A percentile compares a stretch with the other conserved stretches of the same genome.
Evolutionary conservation across 2,888 invertebrate species (phyloP).

Genomic region (Temnothorax unifasciatus): DNA sequence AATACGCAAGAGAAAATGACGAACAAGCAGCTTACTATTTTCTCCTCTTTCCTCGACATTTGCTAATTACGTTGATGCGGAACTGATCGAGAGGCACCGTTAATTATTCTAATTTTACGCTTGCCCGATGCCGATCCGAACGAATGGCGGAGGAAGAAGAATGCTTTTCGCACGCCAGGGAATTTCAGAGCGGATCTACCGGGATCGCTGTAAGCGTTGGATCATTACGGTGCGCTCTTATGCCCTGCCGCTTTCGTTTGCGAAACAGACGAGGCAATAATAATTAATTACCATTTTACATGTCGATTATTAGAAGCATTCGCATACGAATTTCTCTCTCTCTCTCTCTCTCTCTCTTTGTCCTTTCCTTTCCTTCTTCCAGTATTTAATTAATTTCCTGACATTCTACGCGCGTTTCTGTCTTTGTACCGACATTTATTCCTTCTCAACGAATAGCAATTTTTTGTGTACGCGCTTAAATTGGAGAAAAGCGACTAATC

Average conservation of each 20-base stretch:
- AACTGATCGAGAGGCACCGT: slow-evolving; percentile 14
- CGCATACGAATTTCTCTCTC: neutral
- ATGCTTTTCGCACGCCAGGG: slow-evolving; percentile 28
- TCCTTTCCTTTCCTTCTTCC: neutral
- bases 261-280: slow-evolving; percentile 41
- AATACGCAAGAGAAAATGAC: slow-evolving; percentile 7
- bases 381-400: slow-evolving; percentile 52
- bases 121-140: slow-evolving; percentile 18
- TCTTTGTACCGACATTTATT: neutral
- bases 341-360: neutral
- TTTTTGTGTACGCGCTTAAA: slow-evolving; percentile 4
- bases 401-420: neutral
- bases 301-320: slow-evolving; percentile 51
- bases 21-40: slow-evolving; percentile 4
- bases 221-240: slow-evolving; percentile 60
- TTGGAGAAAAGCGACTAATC: neutral
- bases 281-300: slow-evolving; percentile 71
- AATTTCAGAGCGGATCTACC: slow-evolving; percentile 50
- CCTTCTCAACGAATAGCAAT: slow-evolving; percentile 6
- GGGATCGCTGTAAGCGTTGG: slow-evolving; percentile 48
- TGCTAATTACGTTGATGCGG: slow-evolving; percentile 32
- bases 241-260: neutral
- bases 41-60: slow-evolving; percentile 5
- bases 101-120: slow-evolving; percentile 49
- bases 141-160: slow-evolving; percentile 19